Evolutionary conservation across 1,140 invertebrate genomes (phyloP).

Genomic region (Armadillidium nasatum): DNA sequence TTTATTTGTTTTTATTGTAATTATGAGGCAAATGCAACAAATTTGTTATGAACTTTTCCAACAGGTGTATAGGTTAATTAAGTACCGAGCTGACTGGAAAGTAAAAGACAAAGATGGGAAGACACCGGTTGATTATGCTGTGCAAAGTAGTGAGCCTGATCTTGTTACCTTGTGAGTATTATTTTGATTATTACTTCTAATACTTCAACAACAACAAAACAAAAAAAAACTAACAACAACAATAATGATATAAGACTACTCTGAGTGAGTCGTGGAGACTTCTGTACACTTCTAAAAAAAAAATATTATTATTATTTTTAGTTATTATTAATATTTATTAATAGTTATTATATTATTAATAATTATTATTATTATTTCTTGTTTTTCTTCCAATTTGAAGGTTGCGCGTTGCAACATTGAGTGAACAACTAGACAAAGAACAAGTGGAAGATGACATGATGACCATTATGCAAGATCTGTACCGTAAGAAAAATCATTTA

Average conservation of each 20-base stretch:
- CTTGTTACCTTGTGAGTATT: neutral
- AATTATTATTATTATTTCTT: neutral
- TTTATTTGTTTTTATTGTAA: no score
- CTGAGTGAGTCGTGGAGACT: no score
- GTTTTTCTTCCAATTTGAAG: neutral
- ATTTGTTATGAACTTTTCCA: neutral
- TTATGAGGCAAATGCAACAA: no score
- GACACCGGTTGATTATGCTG: neutral
- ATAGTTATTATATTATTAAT: no score
- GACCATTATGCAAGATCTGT: conserved; percentile 1
- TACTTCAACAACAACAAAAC: no score
- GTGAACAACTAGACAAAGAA: neutral
- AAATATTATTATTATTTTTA: no score
- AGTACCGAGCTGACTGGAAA: neutral
- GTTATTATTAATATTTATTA: no score
- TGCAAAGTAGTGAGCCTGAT: neutral
- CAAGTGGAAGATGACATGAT: neutral
- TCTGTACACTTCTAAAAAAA: no score
- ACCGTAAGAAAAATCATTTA: neutral
- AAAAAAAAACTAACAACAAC: no score
- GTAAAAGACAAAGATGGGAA: neutral
- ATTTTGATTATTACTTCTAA: neutral
- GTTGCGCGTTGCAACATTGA: neutral
- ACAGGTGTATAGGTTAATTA: neutral
- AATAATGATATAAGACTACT: no score